Percentiles rank a stretch among this genome's conserved stretches.
phyloP scores from a whole-genome alignment of 2,888 invertebrate species.

The Mythimna pallens region DNA sequence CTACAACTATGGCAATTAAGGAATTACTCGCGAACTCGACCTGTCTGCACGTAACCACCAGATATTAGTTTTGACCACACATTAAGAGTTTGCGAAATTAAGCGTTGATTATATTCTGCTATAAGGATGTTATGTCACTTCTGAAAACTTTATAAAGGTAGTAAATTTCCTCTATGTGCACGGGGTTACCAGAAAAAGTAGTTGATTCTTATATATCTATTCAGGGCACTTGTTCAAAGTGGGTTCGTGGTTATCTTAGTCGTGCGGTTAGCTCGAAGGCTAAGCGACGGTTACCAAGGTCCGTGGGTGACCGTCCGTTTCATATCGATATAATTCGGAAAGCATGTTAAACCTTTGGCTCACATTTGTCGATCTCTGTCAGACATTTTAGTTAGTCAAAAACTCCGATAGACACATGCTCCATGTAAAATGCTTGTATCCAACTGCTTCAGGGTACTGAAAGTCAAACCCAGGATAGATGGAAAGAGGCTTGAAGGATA shows the following conservation, averaged over 20 bases:
- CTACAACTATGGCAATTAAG: constrained; percentile 54
- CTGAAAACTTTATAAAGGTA: neutral
- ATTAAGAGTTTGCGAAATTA: constrained; percentile 9
- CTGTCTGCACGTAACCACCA: constrained; percentile 18
- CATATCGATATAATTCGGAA: too few relatives aligned
- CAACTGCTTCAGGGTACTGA: too few relatives aligned
- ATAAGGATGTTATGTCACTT: neutral
- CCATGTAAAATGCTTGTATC: too few relatives aligned
- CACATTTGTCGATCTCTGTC: too few relatives aligned
- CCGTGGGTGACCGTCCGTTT: too few relatives aligned
- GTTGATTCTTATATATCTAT: neutral
- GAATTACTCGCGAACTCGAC: constrained; percentile 39
- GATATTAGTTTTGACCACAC: constrained; percentile 46
- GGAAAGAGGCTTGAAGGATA: neutral
- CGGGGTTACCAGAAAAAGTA: neutral
- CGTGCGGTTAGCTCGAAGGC: too few relatives aligned
- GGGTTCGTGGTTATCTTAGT: too few relatives aligned
- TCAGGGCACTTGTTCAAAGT: too few relatives aligned
- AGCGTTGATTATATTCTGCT: constrained; percentile 29
- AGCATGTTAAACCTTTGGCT: too few relatives aligned
- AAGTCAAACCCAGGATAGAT: neutral
- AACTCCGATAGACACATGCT: neutral
- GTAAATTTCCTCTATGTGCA: too few relatives aligned
- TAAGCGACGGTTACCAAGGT: too few relatives aligned
- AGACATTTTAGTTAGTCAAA: neutral